Base-by-base conservation (phyloP, 2,888 invertebrate genomes). In the Cecidostiba fungosa region DNA sequence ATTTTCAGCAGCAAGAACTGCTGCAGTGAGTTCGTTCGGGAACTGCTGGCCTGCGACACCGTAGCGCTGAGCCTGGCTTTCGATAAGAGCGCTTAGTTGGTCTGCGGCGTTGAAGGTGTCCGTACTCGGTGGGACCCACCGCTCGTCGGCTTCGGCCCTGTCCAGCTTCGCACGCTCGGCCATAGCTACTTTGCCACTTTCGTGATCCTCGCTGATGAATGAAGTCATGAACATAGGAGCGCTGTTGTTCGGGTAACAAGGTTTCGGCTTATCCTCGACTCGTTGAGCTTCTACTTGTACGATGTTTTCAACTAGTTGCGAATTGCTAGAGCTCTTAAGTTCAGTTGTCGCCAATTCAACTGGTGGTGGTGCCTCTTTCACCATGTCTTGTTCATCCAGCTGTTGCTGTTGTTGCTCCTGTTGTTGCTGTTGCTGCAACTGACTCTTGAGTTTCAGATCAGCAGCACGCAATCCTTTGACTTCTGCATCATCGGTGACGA, bases 111-210 rank as follows among this genome's bases (percentile, higher is more conserved):
- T 92, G 84, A 93, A 92, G 26, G 87, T 91, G 1, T 94, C 93
- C 29, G 94, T 94, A 88, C 94, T 94, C 2, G 95, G 95, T 26
- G 95, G 95, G 19, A 95, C 95, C 95, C 96, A 96, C 86, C 95
- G 92, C 90, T 95, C 95, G 88, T 95, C 95, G 3, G 94, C 94
- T 88, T 94, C 94, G 10, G 93, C 93, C 29, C 93, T 92, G 86
- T 94, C 94, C 43, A 94, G 90, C 79, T 94, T 94, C 54, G 93
- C 93, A 59, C 93, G 91, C 26, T 93, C 93, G 5, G 92, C 93
- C 66, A 93, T 90, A 3, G 91, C 90, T 6, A 92, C 93, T 88
- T 93, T 93, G 0, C 90, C 90, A 16, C 91, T 90, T 85, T 94
- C 94, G 16, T 94, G 88, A 70, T 93, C 92, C 76, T 94, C 92